phyloP scores from a whole-genome alignment of 2,797 vertebrate genomes.

The Alauda arvensis region DNA sequence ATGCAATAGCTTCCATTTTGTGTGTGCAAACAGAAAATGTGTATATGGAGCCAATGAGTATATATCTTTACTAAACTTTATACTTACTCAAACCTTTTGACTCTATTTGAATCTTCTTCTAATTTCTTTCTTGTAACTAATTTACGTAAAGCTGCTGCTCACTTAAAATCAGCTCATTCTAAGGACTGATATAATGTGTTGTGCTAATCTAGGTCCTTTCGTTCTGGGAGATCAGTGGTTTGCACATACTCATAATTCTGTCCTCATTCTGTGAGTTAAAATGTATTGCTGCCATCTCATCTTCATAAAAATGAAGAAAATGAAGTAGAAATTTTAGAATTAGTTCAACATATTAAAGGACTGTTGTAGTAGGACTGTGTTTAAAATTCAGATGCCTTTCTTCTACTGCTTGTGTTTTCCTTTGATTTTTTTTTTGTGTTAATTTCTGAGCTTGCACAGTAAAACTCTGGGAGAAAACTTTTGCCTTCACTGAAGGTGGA shows the following conservation, averaged over 20 bases:
- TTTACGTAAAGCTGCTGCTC: slow-evolving; percentile 28
- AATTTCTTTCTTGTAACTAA: slow-evolving; percentile 15
- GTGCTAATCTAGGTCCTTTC: slow-evolving; percentile 6
- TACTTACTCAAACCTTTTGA: slow-evolving; percentile 6
- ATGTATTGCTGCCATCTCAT: not conserved
- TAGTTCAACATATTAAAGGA: not conserved
- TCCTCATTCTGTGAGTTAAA: not conserved
- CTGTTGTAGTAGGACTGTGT: not conserved
- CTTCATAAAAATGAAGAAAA: slow-evolving; percentile 24
- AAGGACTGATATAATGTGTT: slow-evolving; percentile 3
- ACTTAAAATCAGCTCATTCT: slow-evolving; percentile 4
- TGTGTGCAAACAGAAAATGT: not conserved
- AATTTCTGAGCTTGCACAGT: not conserved
- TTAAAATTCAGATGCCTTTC: not conserved
- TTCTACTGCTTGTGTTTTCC: not conserved
- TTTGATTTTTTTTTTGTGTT: not conserved
- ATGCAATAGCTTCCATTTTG: not conserved
- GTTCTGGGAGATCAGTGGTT: not conserved
- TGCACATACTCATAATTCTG: slow-evolving; percentile 24
- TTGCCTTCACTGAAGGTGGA: not conserved
- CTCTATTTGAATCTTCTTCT: not conserved
- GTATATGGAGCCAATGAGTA: not conserved
- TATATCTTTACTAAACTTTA: not conserved
- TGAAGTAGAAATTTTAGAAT: not conserved
- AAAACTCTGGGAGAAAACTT: not conserved